Base-by-base conservation (phyloP, 2,888 invertebrate species). In the Agrochola macilenta region DNA sequence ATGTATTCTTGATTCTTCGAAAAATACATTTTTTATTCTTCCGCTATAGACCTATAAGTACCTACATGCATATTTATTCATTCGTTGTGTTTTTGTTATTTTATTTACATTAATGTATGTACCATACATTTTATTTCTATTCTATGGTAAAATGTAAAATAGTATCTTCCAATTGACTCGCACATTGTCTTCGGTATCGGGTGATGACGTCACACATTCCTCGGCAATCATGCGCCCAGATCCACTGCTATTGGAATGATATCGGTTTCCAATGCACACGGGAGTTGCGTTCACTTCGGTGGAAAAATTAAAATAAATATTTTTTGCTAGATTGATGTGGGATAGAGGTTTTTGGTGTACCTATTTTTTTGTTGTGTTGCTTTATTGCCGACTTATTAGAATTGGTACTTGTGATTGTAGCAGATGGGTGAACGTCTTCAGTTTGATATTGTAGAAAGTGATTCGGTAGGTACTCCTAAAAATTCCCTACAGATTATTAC, bases 151-250 rank as follows among this genome's bases (percentile, higher is more conserved):
- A 75, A 86, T 76, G 43, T 76, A 78, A 70, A 78, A 64, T 68
- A 64, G 69, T 57, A n/a, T 35, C 30, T 66, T 76, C 65, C 69
- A 82, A 82, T 84, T 43, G 84, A 74, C 23, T 69, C 12, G 63
- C n/a, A 17, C 63, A 58, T 61, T 71, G 78, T 70, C 52, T 60
- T 9, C 12, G 12, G 46, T 66, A 39, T 35, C 65, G 82, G 7
- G 35, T 80, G 76, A 54, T 78, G 75, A 73, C 76, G 86, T 81
- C 79, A 78, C 79, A 86, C 79, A 86, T 81, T 83, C 65, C 78
- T 74, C 78, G 74, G 58, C 87, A 83, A 83, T 88, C 88, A 88
- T 82, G 74, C 75, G 70, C 65, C 65, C 74, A 79, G 79, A 86
- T 88, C 80, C 61, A 60, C 66, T 57, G 77, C 81, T 83, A 88